Percentiles rank a stretch among this genome's conserved stretches.
phyloP scores from a whole-genome alignment of 2,113 vertebrate species.

The Xiphorhynchus elegans region DNA sequence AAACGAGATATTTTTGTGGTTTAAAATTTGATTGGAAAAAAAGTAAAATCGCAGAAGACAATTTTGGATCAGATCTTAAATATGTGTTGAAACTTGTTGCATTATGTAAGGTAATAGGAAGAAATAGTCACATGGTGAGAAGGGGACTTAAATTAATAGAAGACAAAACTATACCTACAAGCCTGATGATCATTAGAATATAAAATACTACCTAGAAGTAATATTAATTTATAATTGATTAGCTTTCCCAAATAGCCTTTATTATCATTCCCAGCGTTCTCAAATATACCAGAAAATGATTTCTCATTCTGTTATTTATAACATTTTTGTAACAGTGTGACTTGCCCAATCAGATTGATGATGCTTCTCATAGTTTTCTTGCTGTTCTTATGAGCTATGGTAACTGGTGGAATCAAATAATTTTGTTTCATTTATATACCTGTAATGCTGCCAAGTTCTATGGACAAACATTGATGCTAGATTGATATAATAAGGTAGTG shows the following conservation, averaged over 20 bases:
- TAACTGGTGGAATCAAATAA: background rate
- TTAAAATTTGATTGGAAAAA: background rate
- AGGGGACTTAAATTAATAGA: background rate
- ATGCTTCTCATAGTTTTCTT: background rate
- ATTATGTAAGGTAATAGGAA: background rate
- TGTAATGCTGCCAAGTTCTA: background rate
- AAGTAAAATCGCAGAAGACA: background rate
- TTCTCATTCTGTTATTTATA: background rate
- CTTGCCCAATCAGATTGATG: background rate
- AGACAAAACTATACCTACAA: background rate
- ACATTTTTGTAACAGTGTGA: background rate
- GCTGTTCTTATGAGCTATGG: background rate
- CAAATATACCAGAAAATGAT: background rate
- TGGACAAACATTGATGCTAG: background rate
- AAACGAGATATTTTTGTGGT: background rate
- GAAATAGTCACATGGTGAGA: background rate
- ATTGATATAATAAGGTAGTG: background rate
- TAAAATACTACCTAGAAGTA: background rate
- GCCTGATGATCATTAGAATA: background rate
- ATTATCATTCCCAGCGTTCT: background rate
- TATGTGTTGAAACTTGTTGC: background rate
- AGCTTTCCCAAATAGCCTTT: background rate
- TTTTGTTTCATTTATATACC: background rate
- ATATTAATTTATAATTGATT: background rate
- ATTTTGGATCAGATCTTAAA: background rate